Conservation (phyloP, 1,140 invertebrate species). For the Microplitis demolitor region DNA sequence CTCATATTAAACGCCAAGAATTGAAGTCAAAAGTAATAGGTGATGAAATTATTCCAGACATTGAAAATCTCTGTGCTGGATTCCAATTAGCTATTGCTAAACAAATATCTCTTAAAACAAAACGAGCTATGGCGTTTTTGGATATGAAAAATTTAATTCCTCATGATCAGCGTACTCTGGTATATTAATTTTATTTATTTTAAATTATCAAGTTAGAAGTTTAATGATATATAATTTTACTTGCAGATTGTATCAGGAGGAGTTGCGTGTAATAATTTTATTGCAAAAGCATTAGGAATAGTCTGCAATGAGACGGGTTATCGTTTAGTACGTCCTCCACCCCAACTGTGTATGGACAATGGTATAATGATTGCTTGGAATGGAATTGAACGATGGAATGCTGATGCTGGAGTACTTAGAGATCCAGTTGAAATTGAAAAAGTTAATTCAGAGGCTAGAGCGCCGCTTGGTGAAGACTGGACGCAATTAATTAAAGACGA, state of each 20-base stretch:
- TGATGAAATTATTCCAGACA: conserved; percentile 76
- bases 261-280: conserved; percentile 90
- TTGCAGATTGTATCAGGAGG: conserved; percentile 91
- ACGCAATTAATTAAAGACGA: conserved; percentile 61
- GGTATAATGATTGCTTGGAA: conserved; percentile 99
- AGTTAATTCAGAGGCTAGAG: conserved; percentile 59
- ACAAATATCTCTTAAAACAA: conserved; percentile 81
- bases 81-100: conserved; percentile 77
- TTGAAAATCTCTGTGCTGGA: conserved; percentile 85
- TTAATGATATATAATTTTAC: background rate
- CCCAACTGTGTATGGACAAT: conserved; percentile 94
- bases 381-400: conserved; percentile 78
- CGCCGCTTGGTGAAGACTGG: conserved; percentile 66
- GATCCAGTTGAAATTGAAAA: conserved; percentile 59
- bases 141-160: conserved; percentile 67
- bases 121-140: conserved; percentile 82
- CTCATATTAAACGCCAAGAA: conserved; percentile 67
- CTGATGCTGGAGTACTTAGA: conserved; percentile 55
- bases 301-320: conserved; percentile 73
- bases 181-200: conserved; percentile 43
- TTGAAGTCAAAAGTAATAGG: conserved; percentile 63
- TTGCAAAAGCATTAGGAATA: conserved; percentile 71
- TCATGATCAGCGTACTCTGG: conserved; percentile 64
- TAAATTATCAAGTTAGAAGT: background rate
- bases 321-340: conserved; percentile 75